Evolutionary conservation across 2,888 invertebrate species (phyloP).

Genomic region (Phaedon cochleariae): DNA sequence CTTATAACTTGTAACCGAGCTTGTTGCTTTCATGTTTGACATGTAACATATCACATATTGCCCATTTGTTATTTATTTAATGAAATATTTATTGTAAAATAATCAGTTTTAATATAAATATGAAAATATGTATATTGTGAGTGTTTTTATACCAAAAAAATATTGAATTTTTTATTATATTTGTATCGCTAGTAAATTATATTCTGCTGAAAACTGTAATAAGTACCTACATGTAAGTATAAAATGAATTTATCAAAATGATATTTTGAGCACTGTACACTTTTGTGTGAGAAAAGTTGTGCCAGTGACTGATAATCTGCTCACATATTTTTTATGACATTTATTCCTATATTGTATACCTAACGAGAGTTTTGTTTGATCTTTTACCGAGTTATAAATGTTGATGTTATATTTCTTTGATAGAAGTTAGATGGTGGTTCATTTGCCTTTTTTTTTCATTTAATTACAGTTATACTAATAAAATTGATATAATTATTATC

Average conservation of each 20-base stretch:
- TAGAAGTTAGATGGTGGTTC: slow-evolving; percentile 18
- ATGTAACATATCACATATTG: slow-evolving; percentile 32
- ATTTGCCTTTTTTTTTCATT: slow-evolving; percentile 25
- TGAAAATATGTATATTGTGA: slow-evolving; percentile 29
- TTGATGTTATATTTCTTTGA: slow-evolving; percentile 22
- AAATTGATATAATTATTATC: slow-evolving; percentile 28
- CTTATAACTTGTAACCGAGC: slow-evolving; percentile 31
- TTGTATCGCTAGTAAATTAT: neutral
- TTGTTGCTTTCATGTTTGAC: slow-evolving; percentile 19
- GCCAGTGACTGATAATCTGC: slow-evolving; percentile 30
- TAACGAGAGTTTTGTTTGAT: slow-evolving; percentile 9
- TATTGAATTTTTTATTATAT: slow-evolving; percentile 12
- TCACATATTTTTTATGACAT: slow-evolving; percentile 19
- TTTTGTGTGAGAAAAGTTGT: slow-evolving; percentile 24
- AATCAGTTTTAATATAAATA: slow-evolving; percentile 26
- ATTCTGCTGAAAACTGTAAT: slow-evolving; percentile 6
- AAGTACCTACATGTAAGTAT: too few species aligned
- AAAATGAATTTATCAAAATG: slow-evolving; percentile 21
- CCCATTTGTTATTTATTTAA: slow-evolving; percentile 30
- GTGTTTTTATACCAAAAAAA: slow-evolving; percentile 26
- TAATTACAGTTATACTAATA: slow-evolving; percentile 30
- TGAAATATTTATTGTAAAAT: slow-evolving; percentile 35
- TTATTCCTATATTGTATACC: slow-evolving; percentile 3
- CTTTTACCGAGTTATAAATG: slow-evolving; percentile 22
- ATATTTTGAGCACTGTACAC: slow-evolving; percentile 24